Percentiles rank a stretch among this genome's conserved stretches.
Evolutionary conservation across 2,888 invertebrate species (phyloP).

Genomic region (Pharmacophagus antenor): DNA sequence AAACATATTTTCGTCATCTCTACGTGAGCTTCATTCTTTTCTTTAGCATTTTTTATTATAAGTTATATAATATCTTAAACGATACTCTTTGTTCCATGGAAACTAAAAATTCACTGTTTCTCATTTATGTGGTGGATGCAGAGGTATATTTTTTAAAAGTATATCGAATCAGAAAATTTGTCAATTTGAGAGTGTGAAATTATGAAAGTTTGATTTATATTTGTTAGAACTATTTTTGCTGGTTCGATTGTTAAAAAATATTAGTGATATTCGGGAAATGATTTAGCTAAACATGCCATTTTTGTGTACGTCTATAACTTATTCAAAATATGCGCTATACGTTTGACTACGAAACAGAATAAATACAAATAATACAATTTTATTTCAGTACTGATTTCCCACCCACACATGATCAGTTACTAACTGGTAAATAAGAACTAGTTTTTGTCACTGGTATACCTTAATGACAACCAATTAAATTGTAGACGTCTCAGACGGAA

Average conservation of each 20-base stretch:
- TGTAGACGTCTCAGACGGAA: constrained; percentile 11
- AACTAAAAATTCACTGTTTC: too few species aligned
- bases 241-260: too few species aligned
- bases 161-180: too few species aligned
- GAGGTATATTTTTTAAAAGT: too few species aligned
- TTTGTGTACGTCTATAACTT: too few species aligned
- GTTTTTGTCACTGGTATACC: constrained; percentile 18
- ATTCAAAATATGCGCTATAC: neutral
- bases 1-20: neutral
- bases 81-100: too few species aligned
- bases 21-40: neutral
- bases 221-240: too few species aligned
- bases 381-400: constrained; percentile 8
- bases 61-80: neutral
- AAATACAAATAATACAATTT: neutral
- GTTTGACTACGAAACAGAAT: neutral
- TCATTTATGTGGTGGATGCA: too few species aligned
- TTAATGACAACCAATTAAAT: constrained; percentile 2
- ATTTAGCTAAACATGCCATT: too few species aligned
- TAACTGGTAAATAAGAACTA: constrained; percentile 19
- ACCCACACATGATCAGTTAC: constrained; percentile 20
- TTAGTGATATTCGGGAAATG: too few species aligned
- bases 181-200: too few species aligned
- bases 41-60: neutral
- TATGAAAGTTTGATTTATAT: too few species aligned